Evolutionary conservation across 2,797 vertebrate species (phyloP).

Genomic region (Diglossa cyanea): DNA sequence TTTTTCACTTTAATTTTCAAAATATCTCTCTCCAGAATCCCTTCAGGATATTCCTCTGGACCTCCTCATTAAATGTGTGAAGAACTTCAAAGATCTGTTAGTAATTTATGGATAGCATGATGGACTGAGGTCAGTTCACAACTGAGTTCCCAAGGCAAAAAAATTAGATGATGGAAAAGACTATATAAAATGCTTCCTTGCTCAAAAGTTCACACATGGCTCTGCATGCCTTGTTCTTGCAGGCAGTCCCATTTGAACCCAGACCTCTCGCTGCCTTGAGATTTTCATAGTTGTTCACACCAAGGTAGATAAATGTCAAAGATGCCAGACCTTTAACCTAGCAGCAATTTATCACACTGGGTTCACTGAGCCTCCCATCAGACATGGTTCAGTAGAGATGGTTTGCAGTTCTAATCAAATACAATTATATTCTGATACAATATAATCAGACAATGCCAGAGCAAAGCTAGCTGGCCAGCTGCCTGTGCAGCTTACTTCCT

Average conservation of each 20-base stretch:
- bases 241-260: not conserved
- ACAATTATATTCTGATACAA: not conserved
- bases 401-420: not conserved
- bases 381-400: not conserved
- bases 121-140: slow-evolving; percentile 26
- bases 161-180: slow-evolving; percentile 11
- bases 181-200: not conserved
- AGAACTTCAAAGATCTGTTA: slow-evolving; percentile 34
- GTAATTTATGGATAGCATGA: slow-evolving; percentile 35
- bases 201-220: not conserved
- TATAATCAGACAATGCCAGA: not conserved
- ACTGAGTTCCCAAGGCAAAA: slow-evolving; percentile 19
- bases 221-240: not conserved
- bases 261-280: not conserved
- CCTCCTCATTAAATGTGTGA: not conserved
- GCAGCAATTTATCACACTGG: slow-evolving; percentile 9
- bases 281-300: not conserved
- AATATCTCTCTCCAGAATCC: not conserved
- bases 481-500: not conserved
- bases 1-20: slow-evolving; percentile 2
- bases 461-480: not conserved
- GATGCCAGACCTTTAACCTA: slow-evolving; percentile 33
- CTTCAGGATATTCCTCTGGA: slow-evolving; percentile 25
- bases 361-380: not conserved
- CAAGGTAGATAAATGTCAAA: not conserved